Percentiles rank a stretch among this genome's conserved stretches.
Conservation (phyloP, 2,888 invertebrate genomes). For the Galeruca laticollis region DNA sequence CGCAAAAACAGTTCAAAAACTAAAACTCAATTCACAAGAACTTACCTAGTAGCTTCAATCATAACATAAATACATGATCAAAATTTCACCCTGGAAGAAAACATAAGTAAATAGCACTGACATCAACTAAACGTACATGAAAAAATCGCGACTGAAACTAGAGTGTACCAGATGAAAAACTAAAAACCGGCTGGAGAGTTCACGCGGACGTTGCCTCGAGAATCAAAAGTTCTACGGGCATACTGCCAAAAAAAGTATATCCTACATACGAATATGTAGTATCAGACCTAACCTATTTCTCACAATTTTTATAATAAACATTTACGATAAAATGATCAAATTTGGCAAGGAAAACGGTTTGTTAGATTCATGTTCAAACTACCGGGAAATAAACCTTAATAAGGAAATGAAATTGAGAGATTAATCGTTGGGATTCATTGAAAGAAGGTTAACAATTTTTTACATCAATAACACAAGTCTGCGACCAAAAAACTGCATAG, state of each 20-base stretch:
- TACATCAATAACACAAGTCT: too few species aligned
- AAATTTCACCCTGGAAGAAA: constrained; percentile 15
- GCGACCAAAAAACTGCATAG: too few species aligned
- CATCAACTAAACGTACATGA: constrained; percentile 27
- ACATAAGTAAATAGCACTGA: constrained; percentile 14
- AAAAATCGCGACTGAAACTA: constrained; percentile 43
- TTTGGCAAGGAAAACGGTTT: neutral
- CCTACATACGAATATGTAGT: constrained; percentile 43
- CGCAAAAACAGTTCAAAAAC: too few species aligned
- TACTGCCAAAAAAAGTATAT: constrained; percentile 49
- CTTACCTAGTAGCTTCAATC: constrained; percentile 24
- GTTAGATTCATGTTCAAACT: neutral
- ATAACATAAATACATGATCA: constrained; percentile 8
- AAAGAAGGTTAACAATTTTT: too few species aligned
- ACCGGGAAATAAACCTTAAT: neutral
- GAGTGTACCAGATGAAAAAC: constrained; percentile 45
- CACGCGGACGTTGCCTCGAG: constrained; percentile 46
- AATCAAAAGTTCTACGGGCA: constrained; percentile 43
- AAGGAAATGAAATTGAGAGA: neutral
- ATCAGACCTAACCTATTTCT: constrained; percentile 43
- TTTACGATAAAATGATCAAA: constrained; percentile 11
- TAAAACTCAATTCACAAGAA: neutral
- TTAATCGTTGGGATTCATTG: neutral
- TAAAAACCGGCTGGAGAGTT: constrained; percentile 40
- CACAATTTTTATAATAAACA: constrained; percentile 36